Percentiles rank a stretch among this genome's conserved stretches.
These are phyloP conservation scores for Perdita meconis DNA, from an alignment of 2,888 invertebrate species.

Conservation along the genomic window DNA sequence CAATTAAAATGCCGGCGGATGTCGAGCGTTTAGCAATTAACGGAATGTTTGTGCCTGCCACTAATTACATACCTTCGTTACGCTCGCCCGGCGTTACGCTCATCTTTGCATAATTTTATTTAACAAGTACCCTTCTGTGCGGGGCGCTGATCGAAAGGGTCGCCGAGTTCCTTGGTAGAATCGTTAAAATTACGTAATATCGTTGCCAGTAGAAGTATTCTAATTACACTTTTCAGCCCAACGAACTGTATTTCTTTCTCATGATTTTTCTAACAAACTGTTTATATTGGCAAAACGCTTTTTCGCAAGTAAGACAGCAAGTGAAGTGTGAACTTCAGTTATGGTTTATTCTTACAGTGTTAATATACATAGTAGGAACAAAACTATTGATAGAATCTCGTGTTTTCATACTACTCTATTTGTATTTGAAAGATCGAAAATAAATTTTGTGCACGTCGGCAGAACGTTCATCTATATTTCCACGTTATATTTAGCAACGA, in stretches of 20 bases:
- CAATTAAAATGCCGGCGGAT: constrained; percentile 61
- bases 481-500: too few species aligned
- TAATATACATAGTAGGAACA: too few species aligned
- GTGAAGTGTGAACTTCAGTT: too few species aligned
- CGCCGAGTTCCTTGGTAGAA: background rate
- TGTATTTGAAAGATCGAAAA: too few species aligned
- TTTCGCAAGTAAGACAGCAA: too few species aligned
- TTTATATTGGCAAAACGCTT: background rate
- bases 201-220: background rate
- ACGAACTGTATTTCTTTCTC: background rate
- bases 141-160: constrained; percentile 10
- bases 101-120: constrained; percentile 56
- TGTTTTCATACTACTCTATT: too few species aligned
- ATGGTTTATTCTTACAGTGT: too few species aligned
- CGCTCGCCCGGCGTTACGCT: constrained; percentile 26
- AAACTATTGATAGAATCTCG: too few species aligned
- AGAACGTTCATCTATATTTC: too few species aligned
- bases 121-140: constrained; percentile 34
- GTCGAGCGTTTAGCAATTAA: constrained; percentile 60
- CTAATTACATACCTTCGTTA: constrained; percentile 63
- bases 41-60: constrained; percentile 53
- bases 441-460: too few species aligned
- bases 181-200: constrained; percentile 22
- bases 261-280: background rate
- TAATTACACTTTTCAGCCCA: constrained; percentile 5